A percentile compares a stretch with the other conserved stretches of the same genome.
Conservation (phyloP, 1,140 invertebrate genomes). For the Maconellicoccus hirsutus region DNA sequence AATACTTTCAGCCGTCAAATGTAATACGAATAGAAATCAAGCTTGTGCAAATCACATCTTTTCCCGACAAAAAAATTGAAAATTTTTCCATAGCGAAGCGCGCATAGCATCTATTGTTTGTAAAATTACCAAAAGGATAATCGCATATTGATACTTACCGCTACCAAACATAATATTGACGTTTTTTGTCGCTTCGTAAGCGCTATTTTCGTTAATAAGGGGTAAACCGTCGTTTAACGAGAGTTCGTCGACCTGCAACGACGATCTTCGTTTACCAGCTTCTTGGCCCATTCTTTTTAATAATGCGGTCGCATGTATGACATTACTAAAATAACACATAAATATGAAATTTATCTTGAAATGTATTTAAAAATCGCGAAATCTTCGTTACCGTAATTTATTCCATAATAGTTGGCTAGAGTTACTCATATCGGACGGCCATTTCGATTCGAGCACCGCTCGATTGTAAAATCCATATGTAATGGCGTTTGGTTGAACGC, state of each 20-base stretch:
- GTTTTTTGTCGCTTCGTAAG: neutral
- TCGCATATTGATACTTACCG: neutral
- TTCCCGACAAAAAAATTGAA: no score
- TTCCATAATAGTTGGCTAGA: constrained; percentile 80
- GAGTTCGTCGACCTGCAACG: constrained; percentile 29
- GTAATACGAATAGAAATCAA: no score
- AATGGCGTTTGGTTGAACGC: constrained; percentile 90
- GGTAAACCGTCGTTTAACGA: constrained; percentile 26
- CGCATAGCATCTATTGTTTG: no score
- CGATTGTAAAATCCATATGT: constrained; percentile 86
- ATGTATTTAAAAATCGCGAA: neutral
- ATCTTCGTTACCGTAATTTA: constrained; percentile 49
- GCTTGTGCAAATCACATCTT: no score
- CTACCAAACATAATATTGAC: neutral
- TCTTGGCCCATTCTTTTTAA: constrained; percentile 56
- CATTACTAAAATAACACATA: constrained; percentile 47
- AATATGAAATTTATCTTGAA: neutral
- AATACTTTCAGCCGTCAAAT: no score
- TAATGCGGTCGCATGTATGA: constrained; percentile 78
- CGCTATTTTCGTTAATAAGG: neutral
- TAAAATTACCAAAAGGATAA: no score
- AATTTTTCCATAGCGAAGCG: no score
- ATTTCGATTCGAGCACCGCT: constrained; percentile 84
- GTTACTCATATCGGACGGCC: constrained; percentile 78
- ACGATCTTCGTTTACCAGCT: constrained; percentile 28